Conservation (phyloP, 2,113 vertebrate genomes). For the Eretmochelys imbricata region DNA sequence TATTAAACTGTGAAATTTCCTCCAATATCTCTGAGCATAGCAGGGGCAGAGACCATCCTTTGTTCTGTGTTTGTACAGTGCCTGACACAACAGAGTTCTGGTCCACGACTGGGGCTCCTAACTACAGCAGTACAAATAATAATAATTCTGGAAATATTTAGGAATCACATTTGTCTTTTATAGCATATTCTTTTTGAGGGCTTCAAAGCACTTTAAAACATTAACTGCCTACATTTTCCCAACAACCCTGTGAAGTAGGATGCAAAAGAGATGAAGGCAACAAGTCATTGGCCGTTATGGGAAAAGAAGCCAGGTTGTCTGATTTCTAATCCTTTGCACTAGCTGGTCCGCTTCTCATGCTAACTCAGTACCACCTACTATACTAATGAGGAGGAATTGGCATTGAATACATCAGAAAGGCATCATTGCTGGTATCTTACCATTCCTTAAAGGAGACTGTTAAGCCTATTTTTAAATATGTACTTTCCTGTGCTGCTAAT, state of each 20-base stretch:
- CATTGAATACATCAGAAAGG: not conserved
- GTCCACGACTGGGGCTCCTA: not conserved
- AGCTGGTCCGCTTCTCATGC: not conserved
- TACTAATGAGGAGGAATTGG: not conserved
- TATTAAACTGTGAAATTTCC: not conserved
- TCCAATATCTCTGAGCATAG: not conserved
- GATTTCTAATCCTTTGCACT: conserved; percentile 1
- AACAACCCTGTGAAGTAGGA: not conserved
- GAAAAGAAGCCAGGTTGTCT: not conserved
- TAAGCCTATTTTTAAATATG: not conserved
- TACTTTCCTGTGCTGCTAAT: not conserved
- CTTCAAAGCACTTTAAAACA: not conserved
- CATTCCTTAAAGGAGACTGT: not conserved
- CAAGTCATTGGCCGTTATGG: not conserved
- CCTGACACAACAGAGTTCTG: not conserved
- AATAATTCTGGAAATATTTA: not conserved
- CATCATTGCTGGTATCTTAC: not conserved
- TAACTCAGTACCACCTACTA: not conserved
- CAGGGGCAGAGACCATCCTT: not conserved
- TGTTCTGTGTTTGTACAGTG: not conserved
- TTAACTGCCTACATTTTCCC: not conserved
- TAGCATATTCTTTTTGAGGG: not conserved
- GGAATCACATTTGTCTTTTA: not conserved
- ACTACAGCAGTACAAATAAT: not conserved
- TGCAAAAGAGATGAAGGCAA: not conserved